Base-by-base conservation (phyloP, 2,888 invertebrate species). In the Kuschelorhynchus macadamiae region DNA sequence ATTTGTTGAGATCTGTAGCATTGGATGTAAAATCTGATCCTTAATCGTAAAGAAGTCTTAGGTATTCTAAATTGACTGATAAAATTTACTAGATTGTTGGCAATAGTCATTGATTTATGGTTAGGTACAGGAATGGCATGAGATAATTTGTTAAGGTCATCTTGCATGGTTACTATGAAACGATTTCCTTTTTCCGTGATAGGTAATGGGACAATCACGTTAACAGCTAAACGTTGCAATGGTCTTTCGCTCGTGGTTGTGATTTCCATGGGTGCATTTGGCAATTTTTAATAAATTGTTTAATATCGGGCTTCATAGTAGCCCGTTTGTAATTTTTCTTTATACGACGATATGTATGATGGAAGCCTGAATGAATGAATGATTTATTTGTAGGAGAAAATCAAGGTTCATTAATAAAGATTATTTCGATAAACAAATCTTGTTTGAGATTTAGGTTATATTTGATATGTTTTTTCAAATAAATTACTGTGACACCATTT, bases 141-240 rank as follows among this genome's bases (percentile, higher is more conserved):
- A 11, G 76, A 76, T 64, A 71, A 81, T 76, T 81, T 81, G 0
- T 79, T 78, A 4, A 65, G 60, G 61, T 81, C 78, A 47, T 81
- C 79, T 74, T 80, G 78, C 4, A 79, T 20, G 0, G 81, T 60
- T 8, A 49, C 11, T 12, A 80, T 57, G 17, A 53, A 49, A 41
- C 42, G 52, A 53, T 69, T 50, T 14, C 76, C 78, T 7, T 70
- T 47, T 62, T 75, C 70, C 0, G 44, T 49, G 4, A 50, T 7
- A 17, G 57, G 17, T 39, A 56, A 39, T 0, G 56, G 64, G 7
- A 55, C 47, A 21, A 63, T 56, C 11, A 57, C 18, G 17, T 66
- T 59, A 2, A 66, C 4, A 14, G 53, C 52, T 17, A 66, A 11
- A 3, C 50, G 14, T 56, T 64, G 25, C 63, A 80, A 78, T 7